Evolutionary conservation across 2,797 vertebrate genomes (phyloP).

Genomic region (Champsocephalus esox): DNA sequence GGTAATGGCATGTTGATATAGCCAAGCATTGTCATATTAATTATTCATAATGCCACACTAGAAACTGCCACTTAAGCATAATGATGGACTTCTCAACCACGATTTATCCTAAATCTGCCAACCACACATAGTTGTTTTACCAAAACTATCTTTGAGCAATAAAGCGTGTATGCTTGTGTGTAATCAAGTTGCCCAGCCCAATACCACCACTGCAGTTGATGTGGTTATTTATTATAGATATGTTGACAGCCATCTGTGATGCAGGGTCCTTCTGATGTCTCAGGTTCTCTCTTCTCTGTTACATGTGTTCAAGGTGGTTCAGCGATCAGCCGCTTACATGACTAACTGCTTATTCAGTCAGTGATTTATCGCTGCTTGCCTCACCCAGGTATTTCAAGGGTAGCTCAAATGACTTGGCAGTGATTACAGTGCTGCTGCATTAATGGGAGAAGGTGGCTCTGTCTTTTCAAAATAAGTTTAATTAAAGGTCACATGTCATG

Average conservation of each 20-base stretch:
- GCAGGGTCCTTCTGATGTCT: background rate
- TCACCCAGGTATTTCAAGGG: slow-evolving; percentile 39
- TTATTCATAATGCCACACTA: slow-evolving; percentile 14
- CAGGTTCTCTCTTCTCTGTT: slow-evolving; percentile 1
- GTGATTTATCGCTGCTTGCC: slow-evolving; percentile 35
- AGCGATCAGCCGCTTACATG: slow-evolving; percentile 19
- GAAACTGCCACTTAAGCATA: slow-evolving; percentile 1
- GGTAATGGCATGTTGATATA: slow-evolving; percentile 11
- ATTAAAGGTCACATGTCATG: background rate
- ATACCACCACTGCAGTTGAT: slow-evolving; percentile 6
- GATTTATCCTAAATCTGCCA: slow-evolving; percentile 11
- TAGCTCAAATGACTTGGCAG: slow-evolving; percentile 35
- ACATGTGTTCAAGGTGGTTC: slow-evolving; percentile 8
- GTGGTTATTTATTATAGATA: slow-evolving; percentile 39
- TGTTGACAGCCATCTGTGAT: slow-evolving; percentile 21
- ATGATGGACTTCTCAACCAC: background rate
- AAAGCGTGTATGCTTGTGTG: background rate
- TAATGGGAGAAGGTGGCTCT: slow-evolving; percentile 16
- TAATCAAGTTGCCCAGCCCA: slow-evolving; percentile 24
- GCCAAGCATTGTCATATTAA: slow-evolving; percentile 8
- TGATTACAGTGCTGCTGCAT: slow-evolving; percentile 26
- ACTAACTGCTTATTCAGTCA: slow-evolving; percentile 47
- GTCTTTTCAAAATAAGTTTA: background rate
- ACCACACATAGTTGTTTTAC: slow-evolving; percentile 12
- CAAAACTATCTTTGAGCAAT: slow-evolving; percentile 2